Percentiles rank a stretch among this genome's conserved stretches.
Evolutionary conservation across 2,888 invertebrate species (phyloP).

Genomic region (Polydrusus cervinus): DNA sequence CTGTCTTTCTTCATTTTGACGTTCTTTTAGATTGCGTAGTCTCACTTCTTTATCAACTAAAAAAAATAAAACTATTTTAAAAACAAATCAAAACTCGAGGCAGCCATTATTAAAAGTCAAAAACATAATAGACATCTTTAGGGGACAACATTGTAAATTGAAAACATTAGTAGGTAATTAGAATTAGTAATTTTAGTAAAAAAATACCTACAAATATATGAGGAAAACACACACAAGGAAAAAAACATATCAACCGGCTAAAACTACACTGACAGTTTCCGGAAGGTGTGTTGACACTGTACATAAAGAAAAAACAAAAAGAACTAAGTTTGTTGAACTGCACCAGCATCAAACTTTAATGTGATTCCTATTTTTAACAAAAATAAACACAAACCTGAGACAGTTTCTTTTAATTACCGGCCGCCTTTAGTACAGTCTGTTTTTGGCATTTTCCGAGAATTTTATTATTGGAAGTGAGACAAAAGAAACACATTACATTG

Average conservation of each 20-base stretch:
- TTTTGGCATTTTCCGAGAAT: neutral
- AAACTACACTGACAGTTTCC: constrained; percentile 9
- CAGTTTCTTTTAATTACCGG: constrained; percentile 48
- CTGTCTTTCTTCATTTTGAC: constrained; percentile 92
- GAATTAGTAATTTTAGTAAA: neutral
- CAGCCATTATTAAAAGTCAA: no score
- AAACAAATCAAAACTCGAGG: neutral
- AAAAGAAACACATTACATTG: no score
- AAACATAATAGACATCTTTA: no score
- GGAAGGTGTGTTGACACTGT: constrained; percentile 25
- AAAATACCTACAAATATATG: constrained; percentile 21
- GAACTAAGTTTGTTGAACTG: constrained; percentile 49
- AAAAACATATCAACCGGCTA: constrained; percentile 33
- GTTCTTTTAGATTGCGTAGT: constrained; percentile 85
- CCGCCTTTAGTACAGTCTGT: constrained; percentile 10
- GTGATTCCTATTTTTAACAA: constrained; percentile 51
- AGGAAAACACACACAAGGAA: constrained; percentile 25
- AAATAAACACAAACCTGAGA: constrained; percentile 47
- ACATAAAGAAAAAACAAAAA: constrained; percentile 30
- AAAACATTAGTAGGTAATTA: no score
- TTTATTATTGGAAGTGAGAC: no score
- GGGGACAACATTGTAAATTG: no score
- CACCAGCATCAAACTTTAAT: constrained; percentile 36
- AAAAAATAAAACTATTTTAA: constrained; percentile 56
- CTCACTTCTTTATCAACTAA: constrained; percentile 77